Evolutionary conservation across 2,113 vertebrate genomes (phyloP).

Genomic region (Rhadina sibilatrix): DNA sequence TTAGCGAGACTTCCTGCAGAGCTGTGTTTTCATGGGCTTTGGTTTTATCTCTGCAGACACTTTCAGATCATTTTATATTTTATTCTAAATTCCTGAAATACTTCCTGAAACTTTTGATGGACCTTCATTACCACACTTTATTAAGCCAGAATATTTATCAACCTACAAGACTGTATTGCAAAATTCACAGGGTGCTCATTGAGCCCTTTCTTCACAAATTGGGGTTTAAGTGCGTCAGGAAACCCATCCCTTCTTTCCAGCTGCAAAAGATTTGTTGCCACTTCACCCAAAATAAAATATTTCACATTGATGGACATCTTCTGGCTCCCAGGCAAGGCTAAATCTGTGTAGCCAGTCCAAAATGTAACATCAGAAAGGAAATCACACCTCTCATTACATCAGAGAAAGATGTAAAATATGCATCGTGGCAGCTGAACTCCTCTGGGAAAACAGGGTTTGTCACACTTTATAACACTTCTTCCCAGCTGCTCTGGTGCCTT

Average conservation of each 20-base stretch:
- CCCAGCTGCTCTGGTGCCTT: not conserved
- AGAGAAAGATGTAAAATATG: conserved; percentile 31
- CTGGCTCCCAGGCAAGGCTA: conserved; percentile 9
- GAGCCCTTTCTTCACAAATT: not conserved
- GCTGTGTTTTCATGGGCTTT: not conserved
- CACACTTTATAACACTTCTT: conserved; percentile 3
- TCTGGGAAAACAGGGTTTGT: conserved; percentile 35
- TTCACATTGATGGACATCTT: not conserved
- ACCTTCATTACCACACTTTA: not conserved
- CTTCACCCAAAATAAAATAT: not conserved
- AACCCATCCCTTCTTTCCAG: not conserved
- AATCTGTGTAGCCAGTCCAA: not conserved
- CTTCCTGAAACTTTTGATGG: not conserved
- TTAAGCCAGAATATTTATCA: not conserved
- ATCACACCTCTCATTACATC: conserved; percentile 29
- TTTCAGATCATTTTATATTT: not conserved
- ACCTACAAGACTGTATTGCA: not conserved
- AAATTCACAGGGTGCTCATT: not conserved
- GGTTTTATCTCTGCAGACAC: not conserved
- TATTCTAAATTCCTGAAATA: not conserved
- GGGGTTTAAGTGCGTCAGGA: not conserved
- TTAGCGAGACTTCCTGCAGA: not conserved
- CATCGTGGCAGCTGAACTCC: conserved; percentile 47
- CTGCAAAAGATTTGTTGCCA: not conserved
- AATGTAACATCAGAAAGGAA: conserved; percentile 5